These are phyloP conservation scores for Andrena fulva DNA, from an alignment of 2,888 invertebrate genomes.

Conservation along the genomic window DNA sequence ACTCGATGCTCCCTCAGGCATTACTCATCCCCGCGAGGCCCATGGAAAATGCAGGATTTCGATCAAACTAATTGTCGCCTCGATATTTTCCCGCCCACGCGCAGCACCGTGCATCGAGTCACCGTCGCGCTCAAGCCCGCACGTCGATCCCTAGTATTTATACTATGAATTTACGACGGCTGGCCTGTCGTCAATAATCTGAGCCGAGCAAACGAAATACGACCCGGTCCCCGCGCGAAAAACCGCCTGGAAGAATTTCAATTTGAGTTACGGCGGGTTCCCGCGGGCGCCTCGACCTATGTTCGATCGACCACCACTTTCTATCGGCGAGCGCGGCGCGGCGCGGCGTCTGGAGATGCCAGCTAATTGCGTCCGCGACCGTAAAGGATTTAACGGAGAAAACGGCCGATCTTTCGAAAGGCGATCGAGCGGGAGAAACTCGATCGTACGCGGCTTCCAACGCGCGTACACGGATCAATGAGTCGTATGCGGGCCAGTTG, in stretches of 20 bases:
- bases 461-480: constrained; percentile 53
- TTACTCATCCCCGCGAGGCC: constrained; percentile 5
- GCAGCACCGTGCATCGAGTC: not conserved
- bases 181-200: constrained; percentile 24
- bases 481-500: constrained; percentile 55
- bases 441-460: constrained; percentile 47
- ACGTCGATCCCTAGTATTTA: constrained; percentile 18
- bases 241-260: not conserved
- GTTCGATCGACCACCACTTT: constrained; percentile 51
- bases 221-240: not conserved
- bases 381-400: constrained; percentile 63
- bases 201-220: not conserved
- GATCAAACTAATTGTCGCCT: constrained; percentile 27
- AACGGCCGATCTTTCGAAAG: constrained; percentile 65
- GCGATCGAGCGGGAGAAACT: constrained; percentile 57
- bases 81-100: constrained; percentile 38
- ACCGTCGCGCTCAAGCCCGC: not conserved
- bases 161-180: constrained; percentile 13
- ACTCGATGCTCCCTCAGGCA: not conserved
- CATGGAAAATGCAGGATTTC: constrained; percentile 23
- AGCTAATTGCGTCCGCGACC: constrained; percentile 65
- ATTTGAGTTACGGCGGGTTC: constrained; percentile 30
- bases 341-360: constrained; percentile 44
- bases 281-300: constrained; percentile 21
- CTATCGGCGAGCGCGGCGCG: constrained; percentile 45